Percentiles rank a stretch among this genome's conserved stretches.
These are phyloP conservation scores for Siderastrea siderea DNA, from an alignment of 92 coral and sea anemone genomes.

Conservation along the genomic window DNA sequence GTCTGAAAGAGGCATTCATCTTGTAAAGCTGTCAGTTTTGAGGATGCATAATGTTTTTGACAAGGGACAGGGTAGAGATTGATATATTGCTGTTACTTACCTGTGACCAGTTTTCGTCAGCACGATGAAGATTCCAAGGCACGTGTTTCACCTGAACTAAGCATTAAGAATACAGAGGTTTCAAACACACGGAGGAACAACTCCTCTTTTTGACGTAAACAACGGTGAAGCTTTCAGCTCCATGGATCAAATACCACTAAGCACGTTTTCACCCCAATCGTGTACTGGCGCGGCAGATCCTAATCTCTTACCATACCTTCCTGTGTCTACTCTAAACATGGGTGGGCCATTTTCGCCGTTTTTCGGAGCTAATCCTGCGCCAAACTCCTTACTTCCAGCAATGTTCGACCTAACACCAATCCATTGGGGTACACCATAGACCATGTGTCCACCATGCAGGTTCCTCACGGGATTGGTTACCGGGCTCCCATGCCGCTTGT, in stretches of 20 bases:
- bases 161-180: conserved; percentile 11
- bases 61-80: too few relatives aligned
- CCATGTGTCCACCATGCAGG: not conserved
- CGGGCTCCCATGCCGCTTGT: conserved; percentile 27
- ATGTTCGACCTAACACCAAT: conserved; percentile 13
- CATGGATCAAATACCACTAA: not conserved
- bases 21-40: too few relatives aligned
- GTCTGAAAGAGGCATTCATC: too few relatives aligned
- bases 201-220: not conserved
- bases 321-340: not conserved
- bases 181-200: not conserved
- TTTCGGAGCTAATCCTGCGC: conserved; percentile 3
- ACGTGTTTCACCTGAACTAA: conserved; percentile 53
- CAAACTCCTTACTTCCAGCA: not conserved
- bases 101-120: too few relatives aligned
- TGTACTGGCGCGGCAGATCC: not conserved
- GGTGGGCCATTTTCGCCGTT: conserved; percentile 11
- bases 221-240: not conserved
- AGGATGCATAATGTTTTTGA: too few relatives aligned
- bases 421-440: conserved; percentile 6
- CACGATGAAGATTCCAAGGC: conserved; percentile 40
- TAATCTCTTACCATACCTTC: not conserved
- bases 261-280: not conserved
- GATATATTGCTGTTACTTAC: too few relatives aligned
- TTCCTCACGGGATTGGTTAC: not conserved